Evolutionary conservation across 2,888 invertebrate genomes (phyloP).

Genomic region (Sinohyriopsis cumingii): DNA sequence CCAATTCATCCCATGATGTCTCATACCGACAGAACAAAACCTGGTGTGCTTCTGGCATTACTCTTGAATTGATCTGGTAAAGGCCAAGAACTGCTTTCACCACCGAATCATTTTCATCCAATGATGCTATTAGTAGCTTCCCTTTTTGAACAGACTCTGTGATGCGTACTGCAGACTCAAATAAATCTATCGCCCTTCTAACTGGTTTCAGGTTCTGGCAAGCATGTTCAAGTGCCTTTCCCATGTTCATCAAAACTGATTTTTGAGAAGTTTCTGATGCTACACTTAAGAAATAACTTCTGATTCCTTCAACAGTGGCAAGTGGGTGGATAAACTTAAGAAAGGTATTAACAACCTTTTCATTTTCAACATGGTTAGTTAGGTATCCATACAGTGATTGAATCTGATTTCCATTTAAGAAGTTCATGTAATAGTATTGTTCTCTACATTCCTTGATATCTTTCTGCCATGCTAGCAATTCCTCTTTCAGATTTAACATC

Average conservation of each 20-base stretch:
- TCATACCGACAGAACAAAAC: constrained; percentile 41
- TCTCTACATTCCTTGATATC: constrained; percentile 18
- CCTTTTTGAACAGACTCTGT: constrained; percentile 35
- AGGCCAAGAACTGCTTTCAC: constrained; percentile 39
- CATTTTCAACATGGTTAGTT: too few species aligned
- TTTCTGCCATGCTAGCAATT: constrained; percentile 27
- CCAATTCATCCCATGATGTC: constrained; percentile 42
- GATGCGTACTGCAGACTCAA: constrained; percentile 11
- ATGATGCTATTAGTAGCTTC: constrained; percentile 29
- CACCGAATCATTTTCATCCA: constrained; percentile 37
- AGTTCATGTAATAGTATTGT: constrained; percentile 36
- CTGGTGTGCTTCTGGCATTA: constrained; percentile 42
- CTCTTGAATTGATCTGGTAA: constrained; percentile 32
- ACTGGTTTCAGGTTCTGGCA: constrained; percentile 12
- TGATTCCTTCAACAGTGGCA: too few species aligned
- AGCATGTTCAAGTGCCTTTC: constrained; percentile 18
- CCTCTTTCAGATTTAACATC: constrained; percentile 4
- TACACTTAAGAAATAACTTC: too few species aligned
- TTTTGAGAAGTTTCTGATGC: too few species aligned
- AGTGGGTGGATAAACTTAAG: too few species aligned
- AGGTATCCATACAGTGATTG: constrained; percentile 30
- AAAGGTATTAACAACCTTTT: too few species aligned
- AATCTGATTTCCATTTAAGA: constrained; percentile 35
- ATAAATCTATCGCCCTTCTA: constrained; percentile 10
- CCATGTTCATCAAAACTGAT: constrained; percentile 7